A percentile compares a stretch with the other conserved stretches of the same genome.
phyloP scores from a whole-genome alignment of 2,888 invertebrate species.

The Tridacna gigas region DNA sequence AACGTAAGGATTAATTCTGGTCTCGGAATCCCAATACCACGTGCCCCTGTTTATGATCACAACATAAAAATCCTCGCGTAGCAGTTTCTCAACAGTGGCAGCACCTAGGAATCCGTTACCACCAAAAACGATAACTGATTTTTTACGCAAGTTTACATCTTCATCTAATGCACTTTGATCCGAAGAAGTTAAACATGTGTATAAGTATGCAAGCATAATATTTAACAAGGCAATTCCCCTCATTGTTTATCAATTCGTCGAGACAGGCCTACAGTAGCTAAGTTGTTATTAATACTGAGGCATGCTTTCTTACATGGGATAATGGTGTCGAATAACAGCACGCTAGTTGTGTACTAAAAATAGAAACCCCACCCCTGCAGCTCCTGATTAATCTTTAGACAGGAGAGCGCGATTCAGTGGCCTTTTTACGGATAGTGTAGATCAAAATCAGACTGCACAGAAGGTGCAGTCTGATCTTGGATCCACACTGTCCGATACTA shows the following conservation, averaged over 20 bases:
- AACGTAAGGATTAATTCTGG: conserved; percentile 75
- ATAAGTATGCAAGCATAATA: not conserved
- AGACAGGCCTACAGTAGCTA: not conserved
- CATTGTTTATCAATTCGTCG: not conserved
- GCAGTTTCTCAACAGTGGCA: conserved; percentile 81
- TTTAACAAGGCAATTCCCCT: not conserved
- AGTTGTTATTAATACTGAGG: too few species aligned
- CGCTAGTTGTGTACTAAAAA: not conserved
- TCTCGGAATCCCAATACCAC: conserved; percentile 85
- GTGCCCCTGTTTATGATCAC: conserved; percentile 84
- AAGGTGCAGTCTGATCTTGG: too few species aligned
- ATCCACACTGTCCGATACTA: too few species aligned
- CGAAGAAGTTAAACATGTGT: not conserved
- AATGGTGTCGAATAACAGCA: conserved; percentile 9
- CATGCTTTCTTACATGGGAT: not conserved
- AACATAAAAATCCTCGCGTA: conserved; percentile 82
- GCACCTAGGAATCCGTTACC: conserved; percentile 86
- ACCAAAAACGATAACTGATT: conserved; percentile 83
- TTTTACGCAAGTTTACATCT: conserved; percentile 3
- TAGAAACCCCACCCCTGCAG: not conserved
- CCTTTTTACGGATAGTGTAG: too few species aligned
- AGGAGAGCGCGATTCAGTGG: too few species aligned
- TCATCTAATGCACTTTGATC: conserved; percentile 12
- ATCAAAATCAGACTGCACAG: too few species aligned
- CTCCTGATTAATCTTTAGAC: not conserved